Conservation (phyloP, 2,797 vertebrate species). For the Rhabdomys pumilio region DNA sequence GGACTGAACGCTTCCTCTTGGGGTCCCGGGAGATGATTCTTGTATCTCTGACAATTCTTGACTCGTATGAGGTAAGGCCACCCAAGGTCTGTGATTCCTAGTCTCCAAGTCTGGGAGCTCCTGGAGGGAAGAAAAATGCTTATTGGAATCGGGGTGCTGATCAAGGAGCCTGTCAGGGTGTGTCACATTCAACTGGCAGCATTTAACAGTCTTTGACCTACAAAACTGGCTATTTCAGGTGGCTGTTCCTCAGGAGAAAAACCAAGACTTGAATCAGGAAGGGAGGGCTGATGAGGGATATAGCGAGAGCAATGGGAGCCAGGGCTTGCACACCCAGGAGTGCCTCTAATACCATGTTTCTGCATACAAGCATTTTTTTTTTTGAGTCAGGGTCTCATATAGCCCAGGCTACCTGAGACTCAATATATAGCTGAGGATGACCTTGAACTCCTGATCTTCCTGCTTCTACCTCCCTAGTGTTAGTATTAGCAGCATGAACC, state of each 20-base stretch:
- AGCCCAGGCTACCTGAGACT: not conserved
- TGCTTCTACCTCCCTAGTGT: not conserved
- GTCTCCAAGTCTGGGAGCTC: not conserved
- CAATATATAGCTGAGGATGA: not conserved
- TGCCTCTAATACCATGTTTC: not conserved
- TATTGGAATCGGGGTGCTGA: not conserved
- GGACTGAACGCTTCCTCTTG: not conserved
- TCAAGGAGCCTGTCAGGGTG: not conserved
- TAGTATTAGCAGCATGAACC: not conserved
- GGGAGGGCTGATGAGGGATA: too few species aligned
- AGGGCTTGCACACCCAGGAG: not conserved
- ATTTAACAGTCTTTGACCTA: not conserved
- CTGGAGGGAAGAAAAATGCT: not conserved
- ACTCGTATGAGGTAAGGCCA: not conserved
- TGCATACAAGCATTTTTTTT: not conserved
- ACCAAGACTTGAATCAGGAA: not conserved
- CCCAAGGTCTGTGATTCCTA: not conserved
- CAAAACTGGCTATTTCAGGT: not conserved
- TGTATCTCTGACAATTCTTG: not conserved
- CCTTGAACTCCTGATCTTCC: not conserved
- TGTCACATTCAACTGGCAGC: not conserved
- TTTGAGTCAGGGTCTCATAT: not conserved
- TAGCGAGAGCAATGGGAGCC: rapidly evolving
- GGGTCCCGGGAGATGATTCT: not conserved
- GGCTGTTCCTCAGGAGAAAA: not conserved